A percentile compares a stretch with the other conserved stretches of the same genome.
Evolutionary conservation across 2,797 vertebrate species (phyloP).

Genomic region (Kryptopterus vitreolus): DNA sequence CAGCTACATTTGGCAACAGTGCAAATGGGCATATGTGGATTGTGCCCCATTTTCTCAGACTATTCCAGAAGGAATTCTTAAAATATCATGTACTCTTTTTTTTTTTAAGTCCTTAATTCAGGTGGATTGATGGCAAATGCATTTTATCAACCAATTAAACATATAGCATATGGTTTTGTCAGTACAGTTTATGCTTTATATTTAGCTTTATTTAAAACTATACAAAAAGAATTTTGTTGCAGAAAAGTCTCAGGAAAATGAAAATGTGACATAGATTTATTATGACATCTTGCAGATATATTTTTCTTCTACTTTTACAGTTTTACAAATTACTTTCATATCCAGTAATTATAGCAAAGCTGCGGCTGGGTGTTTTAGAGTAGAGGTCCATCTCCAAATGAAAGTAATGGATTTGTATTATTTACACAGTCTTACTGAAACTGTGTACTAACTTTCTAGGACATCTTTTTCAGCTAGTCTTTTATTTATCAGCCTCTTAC

Average conservation of each 20-base stretch:
- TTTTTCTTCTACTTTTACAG: too few species aligned
- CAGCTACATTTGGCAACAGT: constrained; percentile 40
- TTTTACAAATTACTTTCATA: neutral
- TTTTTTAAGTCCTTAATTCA: constrained; percentile 27
- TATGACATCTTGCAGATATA: neutral
- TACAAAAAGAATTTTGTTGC: neutral
- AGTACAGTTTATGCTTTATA: neutral
- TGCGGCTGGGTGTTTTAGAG: neutral
- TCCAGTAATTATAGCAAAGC: neutral
- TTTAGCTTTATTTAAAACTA: neutral
- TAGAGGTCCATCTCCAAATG: neutral
- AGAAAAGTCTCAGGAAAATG: neutral
- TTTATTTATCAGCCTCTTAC: constrained; percentile 42
- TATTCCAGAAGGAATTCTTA: constrained; percentile 24
- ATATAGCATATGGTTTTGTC: neutral
- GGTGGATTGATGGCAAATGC: neutral
- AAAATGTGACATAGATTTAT: neutral
- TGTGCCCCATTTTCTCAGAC: constrained; percentile 40
- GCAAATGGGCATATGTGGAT: constrained; percentile 18
- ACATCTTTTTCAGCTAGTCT: constrained; percentile 25
- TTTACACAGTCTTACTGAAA: neutral
- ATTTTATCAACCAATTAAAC: constrained; percentile 11
- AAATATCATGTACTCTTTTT: constrained; percentile 25
- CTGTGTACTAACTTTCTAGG: neutral
- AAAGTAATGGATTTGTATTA: neutral